Conservation (phyloP, 1,140 invertebrate species). For the Cryptotermes secundus region DNA sequence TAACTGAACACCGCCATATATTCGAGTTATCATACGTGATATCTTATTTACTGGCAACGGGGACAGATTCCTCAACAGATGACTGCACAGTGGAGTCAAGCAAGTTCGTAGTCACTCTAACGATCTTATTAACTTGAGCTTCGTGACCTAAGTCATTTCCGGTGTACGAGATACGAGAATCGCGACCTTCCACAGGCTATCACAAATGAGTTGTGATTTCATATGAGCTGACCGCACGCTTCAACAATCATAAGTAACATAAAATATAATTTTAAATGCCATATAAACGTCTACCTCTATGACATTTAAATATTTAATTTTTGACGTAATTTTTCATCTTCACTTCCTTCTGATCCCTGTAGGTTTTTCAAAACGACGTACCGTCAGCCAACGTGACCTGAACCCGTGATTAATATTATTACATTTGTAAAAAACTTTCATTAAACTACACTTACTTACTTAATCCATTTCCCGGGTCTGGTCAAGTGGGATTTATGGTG, state of each 20-base stretch:
- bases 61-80: no score
- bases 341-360: neutral
- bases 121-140: neutral
- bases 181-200: neutral
- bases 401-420: no score
- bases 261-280: neutral
- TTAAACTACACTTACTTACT: no score
- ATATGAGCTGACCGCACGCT: neutral
- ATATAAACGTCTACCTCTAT: neutral
- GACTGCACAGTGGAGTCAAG: no score
- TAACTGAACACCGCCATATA: no score
- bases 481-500: no score
- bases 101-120: no score
- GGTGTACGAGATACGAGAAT: neutral
- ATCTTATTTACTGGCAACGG: no score
- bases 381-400: no score
- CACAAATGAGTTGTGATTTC: neutral
- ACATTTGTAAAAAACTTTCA: no score
- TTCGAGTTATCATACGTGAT: no score
- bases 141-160: neutral
- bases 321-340: neutral
- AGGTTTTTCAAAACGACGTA: neutral
- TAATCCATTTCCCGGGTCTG: no score
- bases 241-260: neutral
- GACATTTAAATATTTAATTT: neutral